Evolutionary conservation across 2,113 vertebrate species (phyloP), one percentile per base, ranked within the genome.

Genomic region (Romanogobio albipinnatus): DNA sequence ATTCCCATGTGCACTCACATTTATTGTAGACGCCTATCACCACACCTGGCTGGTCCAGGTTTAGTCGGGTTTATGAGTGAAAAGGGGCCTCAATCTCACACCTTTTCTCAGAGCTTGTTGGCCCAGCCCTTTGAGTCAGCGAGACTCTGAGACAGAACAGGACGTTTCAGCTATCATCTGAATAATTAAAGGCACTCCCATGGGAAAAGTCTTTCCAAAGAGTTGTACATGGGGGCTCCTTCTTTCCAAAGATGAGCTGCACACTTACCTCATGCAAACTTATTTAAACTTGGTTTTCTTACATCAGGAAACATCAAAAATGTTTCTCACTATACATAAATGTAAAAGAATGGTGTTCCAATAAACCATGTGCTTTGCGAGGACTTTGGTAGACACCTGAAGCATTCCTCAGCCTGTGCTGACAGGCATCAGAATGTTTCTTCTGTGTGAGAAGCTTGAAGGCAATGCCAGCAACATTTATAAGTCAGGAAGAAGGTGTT

Each of bases 351-450:
- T 8, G 1, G 24, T 29, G 14, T 51, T 51, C 9, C 13, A 14
- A 51, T 51, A 17, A 53, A 51, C 14, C 4, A 9, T 51, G 7
- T 19, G 13, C 74, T 76, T 26, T 76, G 74, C 15, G 53, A 17
- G 49, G 24, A 76, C 90, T 90, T 92, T 90, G 86, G 68, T 77
- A 89, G 19, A 43, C 19, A 71, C 39, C 68, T 43, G 36, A 71
- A 71, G 88, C 92, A 92, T 92, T 92, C 91, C 90, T 68, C 15
- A 71, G 43, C 92, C 22, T 89, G 92, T 83, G 13, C 87, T 13
- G 86, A 93, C 92, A 88, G 45, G 90, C 84, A 84, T 2, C 17
- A 59, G 87, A 88, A 88, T 88, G 88, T 88, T 88, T 87, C 47
- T 76, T 59, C 10, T n/a, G 53, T 77, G 10, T 59, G 4, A n/a